Percentiles rank a stretch among this genome's conserved stretches.
Conservation (phyloP, 2,113 vertebrate species). For the Macquaria australasica region DNA sequence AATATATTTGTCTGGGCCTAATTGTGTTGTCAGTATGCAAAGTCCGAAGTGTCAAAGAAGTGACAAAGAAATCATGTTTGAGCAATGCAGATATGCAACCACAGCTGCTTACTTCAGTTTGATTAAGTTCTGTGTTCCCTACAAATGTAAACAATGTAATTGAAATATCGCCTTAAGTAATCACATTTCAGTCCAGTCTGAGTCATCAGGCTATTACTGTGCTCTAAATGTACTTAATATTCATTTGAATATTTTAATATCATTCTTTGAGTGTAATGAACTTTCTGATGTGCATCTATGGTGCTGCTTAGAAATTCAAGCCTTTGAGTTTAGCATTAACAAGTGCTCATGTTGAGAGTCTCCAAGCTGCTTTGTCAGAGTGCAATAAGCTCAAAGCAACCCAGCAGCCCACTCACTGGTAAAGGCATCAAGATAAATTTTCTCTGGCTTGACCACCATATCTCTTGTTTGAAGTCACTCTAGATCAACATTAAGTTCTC, state of each 20-base stretch:
- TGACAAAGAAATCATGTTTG: neutral
- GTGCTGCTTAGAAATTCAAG: constrained; percentile 58
- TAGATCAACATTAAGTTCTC: constrained; percentile 38
- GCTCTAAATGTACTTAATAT: constrained; percentile 38
- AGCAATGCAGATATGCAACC: neutral
- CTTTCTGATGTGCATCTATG: constrained; percentile 66
- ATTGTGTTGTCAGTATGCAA: constrained; percentile 4
- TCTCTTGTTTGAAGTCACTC: constrained; percentile 56
- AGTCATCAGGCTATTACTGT: neutral
- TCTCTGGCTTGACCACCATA: constrained; percentile 53
- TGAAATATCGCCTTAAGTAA: constrained; percentile 31
- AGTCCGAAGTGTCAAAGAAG: neutral
- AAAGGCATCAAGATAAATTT: constrained; percentile 58
- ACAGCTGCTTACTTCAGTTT: neutral
- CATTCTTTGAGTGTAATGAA: constrained; percentile 57
- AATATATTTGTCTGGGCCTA: neutral
- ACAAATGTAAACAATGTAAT: constrained; percentile 44
- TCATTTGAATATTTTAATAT: constrained; percentile 62
- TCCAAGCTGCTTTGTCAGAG: constrained; percentile 66
- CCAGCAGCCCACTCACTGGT: constrained; percentile 58
- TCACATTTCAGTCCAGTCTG: constrained; percentile 15
- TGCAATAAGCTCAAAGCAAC: constrained; percentile 62
- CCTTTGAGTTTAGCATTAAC: constrained; percentile 73
- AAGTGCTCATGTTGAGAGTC: constrained; percentile 65
- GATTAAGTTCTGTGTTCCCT: constrained; percentile 15